Percentiles rank a stretch among this genome's conserved stretches.
phyloP scores from a whole-genome alignment of 2,888 invertebrate species.

The Acanthacorydalis orientalis region DNA sequence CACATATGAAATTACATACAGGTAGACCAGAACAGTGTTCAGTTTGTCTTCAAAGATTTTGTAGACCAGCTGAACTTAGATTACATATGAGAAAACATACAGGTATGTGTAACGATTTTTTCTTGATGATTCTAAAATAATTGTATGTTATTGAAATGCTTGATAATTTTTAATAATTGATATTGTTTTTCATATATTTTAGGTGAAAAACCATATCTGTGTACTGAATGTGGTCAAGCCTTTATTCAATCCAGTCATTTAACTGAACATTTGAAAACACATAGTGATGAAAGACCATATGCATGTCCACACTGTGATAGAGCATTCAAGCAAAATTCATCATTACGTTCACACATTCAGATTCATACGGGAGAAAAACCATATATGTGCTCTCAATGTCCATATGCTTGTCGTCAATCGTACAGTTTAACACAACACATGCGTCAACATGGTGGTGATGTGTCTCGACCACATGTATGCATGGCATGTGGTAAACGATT shows the following conservation, averaged over 20 bases:
- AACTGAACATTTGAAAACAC: constrained; percentile 19
- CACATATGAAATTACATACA: constrained; percentile 20
- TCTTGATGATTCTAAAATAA: neutral
- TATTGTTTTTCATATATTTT: neutral
- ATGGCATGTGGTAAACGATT: constrained; percentile 10
- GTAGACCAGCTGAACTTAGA: constrained; percentile 19
- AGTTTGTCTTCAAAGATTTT: constrained; percentile 21
- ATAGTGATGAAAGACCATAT: constrained; percentile 19
- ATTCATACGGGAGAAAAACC: constrained; percentile 21
- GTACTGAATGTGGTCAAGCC: constrained; percentile 18
- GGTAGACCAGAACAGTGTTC: constrained; percentile 19
- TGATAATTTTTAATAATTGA: neutral
- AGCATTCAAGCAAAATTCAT: constrained; percentile 18
- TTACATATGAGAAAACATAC: constrained; percentile 22
- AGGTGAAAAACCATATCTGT: constrained; percentile 23
- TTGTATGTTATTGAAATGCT: neutral
- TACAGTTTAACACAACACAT: constrained; percentile 21
- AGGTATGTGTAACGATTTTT: constrained; percentile 13
- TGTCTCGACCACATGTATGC: constrained; percentile 8
- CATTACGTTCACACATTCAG: constrained; percentile 18
- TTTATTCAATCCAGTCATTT: constrained; percentile 22
- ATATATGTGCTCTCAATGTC: constrained; percentile 19
- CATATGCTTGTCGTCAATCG: constrained; percentile 20
- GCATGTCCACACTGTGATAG: constrained; percentile 20
- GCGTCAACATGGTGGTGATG: constrained; percentile 14